Conservation (phyloP, 2,113 vertebrate species). For the Poecilia latipinna region DNA sequence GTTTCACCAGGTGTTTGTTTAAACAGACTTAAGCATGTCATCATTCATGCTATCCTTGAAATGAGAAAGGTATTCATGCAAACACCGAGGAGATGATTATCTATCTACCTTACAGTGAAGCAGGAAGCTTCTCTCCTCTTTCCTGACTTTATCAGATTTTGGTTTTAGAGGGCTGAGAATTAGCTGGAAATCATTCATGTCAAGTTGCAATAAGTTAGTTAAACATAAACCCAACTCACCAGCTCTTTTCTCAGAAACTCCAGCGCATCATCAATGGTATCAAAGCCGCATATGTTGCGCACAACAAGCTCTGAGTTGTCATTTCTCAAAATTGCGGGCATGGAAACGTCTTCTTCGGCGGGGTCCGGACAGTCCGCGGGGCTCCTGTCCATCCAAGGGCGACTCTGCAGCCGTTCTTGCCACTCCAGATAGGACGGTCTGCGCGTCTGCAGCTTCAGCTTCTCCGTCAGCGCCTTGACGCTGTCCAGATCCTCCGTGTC, state of each 20-base stretch:
- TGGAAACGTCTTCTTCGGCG: conserved; percentile 15
- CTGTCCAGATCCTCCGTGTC: conserved; percentile 84
- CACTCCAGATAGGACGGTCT: conserved; percentile 92
- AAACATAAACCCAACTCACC: conserved; percentile 79
- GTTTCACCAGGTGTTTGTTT: conserved; percentile 25
- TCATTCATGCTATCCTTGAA: neutral
- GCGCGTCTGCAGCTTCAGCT: conserved; percentile 91
- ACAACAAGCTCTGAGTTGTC: conserved; percentile 47
- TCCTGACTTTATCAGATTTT: neutral
- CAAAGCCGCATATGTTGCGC: conserved; percentile 86
- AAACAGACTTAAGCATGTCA: neutral
- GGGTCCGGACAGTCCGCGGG: neutral
- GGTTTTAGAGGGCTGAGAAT: too few species aligned
- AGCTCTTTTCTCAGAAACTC: conserved; percentile 90
- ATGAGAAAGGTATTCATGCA: conserved; percentile 12
- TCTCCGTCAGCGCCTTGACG: conserved; percentile 89
- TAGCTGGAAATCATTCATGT: too few species aligned
- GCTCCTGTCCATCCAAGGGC: conserved; percentile 74
- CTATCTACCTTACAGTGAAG: neutral
- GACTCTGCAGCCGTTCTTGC: conserved; percentile 85
- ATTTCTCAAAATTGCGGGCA: conserved; percentile 29
- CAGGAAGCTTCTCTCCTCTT: too few species aligned
- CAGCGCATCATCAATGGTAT: conserved; percentile 85
- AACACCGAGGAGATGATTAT: neutral
- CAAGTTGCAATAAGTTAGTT: too few species aligned